Evolutionary conservation across 2,888 invertebrate species (phyloP).

Genomic region (Cephonodes hylas): DNA sequence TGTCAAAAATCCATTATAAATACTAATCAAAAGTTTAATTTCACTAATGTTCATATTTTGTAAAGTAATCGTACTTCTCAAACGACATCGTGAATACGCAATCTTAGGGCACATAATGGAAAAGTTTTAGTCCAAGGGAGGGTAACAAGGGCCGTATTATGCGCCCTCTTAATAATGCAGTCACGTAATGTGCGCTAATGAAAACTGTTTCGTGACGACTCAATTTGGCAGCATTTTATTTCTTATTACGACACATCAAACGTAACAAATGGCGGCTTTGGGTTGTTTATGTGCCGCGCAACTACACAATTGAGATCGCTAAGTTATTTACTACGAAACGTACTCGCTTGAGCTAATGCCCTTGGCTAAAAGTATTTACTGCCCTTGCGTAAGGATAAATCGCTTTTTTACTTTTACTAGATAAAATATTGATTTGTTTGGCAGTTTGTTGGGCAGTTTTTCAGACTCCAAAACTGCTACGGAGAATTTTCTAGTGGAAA

Average conservation of each 20-base stretch:
- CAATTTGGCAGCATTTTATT: conserved; percentile 62
- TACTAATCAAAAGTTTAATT: neutral
- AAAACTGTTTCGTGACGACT: conserved; percentile 73
- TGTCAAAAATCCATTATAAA: too few species aligned
- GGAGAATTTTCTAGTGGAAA: too few species aligned
- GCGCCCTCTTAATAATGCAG: conserved; percentile 63
- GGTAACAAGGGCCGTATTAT: conserved; percentile 38
- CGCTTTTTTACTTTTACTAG: neutral
- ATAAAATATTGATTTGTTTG: too few species aligned
- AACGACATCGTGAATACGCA: conserved; percentile 44
- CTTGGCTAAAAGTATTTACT: neutral
- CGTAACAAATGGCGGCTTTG: conserved; percentile 12
- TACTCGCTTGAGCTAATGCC: neutral
- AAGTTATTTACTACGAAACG: neutral
- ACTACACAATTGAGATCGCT: conserved; percentile 1
- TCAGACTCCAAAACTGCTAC: too few species aligned
- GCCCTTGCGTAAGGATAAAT: neutral
- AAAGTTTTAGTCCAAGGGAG: conserved; percentile 47
- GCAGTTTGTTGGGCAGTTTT: too few species aligned
- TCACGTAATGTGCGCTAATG: conserved; percentile 72
- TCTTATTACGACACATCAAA: conserved; percentile 41
- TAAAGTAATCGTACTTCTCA: conserved; percentile 10
- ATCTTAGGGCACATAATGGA: conserved; percentile 42
- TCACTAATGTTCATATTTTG: neutral
- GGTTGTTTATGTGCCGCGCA: conserved; percentile 1